Percentiles rank a stretch among this genome's conserved stretches.
These are phyloP conservation scores for Drosophila nr. fundita DNA, from an alignment of 2,888 invertebrate species.

Conservation along the genomic window DNA sequence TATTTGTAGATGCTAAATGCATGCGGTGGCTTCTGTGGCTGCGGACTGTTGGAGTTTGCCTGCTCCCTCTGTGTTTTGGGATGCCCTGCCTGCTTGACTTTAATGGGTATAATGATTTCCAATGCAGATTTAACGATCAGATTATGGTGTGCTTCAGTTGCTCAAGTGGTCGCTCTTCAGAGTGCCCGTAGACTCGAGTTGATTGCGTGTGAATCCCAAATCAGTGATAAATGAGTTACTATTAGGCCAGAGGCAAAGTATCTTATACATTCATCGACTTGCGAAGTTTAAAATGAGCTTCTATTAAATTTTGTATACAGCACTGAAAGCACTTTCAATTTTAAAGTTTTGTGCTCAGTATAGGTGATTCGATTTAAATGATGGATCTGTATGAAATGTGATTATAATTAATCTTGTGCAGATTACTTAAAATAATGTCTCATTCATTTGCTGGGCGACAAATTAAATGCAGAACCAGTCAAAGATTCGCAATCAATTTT, in stretches of 20 bases:
- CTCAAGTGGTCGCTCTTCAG: slow-evolving; percentile 45
- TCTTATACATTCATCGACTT: not conserved
- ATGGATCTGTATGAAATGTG: slow-evolving; percentile 8
- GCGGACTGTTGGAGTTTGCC: slow-evolving; percentile 28
- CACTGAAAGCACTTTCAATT: slow-evolving; percentile 3
- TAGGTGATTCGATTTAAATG: not conserved
- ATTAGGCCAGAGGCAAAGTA: slow-evolving; percentile 4
- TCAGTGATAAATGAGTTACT: slow-evolving; percentile 34
- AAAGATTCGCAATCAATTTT: slow-evolving; percentile 64
- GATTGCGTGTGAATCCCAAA: slow-evolving; percentile 28
- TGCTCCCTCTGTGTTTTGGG: slow-evolving; percentile 18
- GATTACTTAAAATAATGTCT: not conserved
- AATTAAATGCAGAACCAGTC: slow-evolving; percentile 14
- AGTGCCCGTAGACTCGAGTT: slow-evolving; percentile 22
- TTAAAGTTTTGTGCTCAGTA: not conserved
- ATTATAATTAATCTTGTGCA: slow-evolving; percentile 12
- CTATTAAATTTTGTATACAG: not conserved
- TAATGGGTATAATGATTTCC: slow-evolving; percentile 76
- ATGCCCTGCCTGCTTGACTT: slow-evolving; percentile 60
- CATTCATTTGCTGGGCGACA: slow-evolving; percentile 5
- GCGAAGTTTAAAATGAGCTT: not conserved
- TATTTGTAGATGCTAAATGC: slow-evolving; percentile 19
- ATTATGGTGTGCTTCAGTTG: slow-evolving; percentile 63
- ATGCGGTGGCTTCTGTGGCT: slow-evolving; percentile 33
- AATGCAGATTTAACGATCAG: slow-evolving; percentile 78